Evolutionary conservation across 2,888 invertebrate species (phyloP).

Genomic region (Odontocerum albicorne): DNA sequence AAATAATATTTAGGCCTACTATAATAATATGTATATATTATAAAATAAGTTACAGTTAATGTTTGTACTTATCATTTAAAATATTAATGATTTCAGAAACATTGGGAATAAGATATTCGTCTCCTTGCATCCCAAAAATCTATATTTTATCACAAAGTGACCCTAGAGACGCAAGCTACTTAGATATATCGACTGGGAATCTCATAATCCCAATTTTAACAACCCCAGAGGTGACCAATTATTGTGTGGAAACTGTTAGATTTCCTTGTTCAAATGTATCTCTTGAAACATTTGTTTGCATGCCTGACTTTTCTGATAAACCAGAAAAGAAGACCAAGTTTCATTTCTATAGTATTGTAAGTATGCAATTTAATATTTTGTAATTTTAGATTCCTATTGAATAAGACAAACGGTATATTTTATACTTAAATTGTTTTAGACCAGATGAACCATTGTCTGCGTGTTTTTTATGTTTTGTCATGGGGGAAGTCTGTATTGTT

Average conservation of each 20-base stretch:
- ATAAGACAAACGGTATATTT: too few relatives aligned
- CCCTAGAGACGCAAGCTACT: conserved; percentile 38
- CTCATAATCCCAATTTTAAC: conserved; percentile 35
- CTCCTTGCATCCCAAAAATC: conserved; percentile 44
- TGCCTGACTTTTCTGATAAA: too few relatives aligned
- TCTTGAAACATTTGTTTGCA: too few relatives aligned
- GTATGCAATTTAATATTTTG: neutral
- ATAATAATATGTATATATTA: too few relatives aligned
- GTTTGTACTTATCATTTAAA: too few relatives aligned
- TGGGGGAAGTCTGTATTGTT: too few relatives aligned
- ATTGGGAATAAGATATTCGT: conserved; percentile 38
- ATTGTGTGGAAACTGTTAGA: conserved; percentile 46
- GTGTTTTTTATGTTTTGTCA: too few relatives aligned
- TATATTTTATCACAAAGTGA: conserved; percentile 43
- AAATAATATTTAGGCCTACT: too few relatives aligned
- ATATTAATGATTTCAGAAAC: conserved; percentile 17
- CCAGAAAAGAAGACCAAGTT: conserved; percentile 1
- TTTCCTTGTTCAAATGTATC: conserved; percentile 6
- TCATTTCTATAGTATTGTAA: conserved; percentile 1
- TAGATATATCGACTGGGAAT: conserved; percentile 27
- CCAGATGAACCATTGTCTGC: too few relatives aligned
- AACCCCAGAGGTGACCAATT: conserved; percentile 38
- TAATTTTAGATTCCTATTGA: too few relatives aligned
- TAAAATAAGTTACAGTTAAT: too few relatives aligned
- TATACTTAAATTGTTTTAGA: too few relatives aligned